These are phyloP conservation scores for Sternarchorhynchus goeldii DNA, from an alignment of 2,797 vertebrate genomes.

Conservation along the genomic window DNA sequence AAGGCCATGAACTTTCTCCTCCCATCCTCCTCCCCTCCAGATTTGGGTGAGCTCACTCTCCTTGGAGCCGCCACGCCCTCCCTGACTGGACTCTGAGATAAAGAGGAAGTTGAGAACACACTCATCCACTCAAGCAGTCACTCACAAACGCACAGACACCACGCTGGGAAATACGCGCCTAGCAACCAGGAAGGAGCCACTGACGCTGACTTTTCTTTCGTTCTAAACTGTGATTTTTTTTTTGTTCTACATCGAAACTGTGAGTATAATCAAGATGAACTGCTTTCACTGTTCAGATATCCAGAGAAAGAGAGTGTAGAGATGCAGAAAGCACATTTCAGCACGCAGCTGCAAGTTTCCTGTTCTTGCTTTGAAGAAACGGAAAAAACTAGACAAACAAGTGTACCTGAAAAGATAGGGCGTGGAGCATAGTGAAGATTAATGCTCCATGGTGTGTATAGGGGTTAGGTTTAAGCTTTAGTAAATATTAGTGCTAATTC, in stretches of 20 bases:
- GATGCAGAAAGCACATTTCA: too few species aligned
- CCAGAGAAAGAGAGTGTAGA: too few species aligned
- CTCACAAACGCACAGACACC: slow-evolving; percentile 1
- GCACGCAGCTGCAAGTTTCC: too few species aligned
- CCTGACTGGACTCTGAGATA: slow-evolving; percentile 49
- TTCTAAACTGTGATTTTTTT: neutral
- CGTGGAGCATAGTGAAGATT: too few species aligned
- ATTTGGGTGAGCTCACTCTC: slow-evolving; percentile 39
- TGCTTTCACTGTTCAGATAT: neutral
- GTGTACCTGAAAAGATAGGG: too few species aligned
- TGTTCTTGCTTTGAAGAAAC: too few species aligned
- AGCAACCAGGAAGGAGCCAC: slow-evolving; percentile 21
- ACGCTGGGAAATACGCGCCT: neutral
- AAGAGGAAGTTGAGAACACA: slow-evolving; percentile 36
- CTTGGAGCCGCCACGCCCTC: slow-evolving; percentile 32
- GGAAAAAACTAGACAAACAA: too few species aligned
- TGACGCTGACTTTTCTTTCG: neutral
- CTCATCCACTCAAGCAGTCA: slow-evolving; percentile 6
- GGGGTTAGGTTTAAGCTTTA: too few species aligned
- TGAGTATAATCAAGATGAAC: slow-evolving; percentile 7
- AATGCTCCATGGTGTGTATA: too few species aligned
- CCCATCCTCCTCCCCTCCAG: slow-evolving; percentile 26
- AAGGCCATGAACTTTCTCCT: slow-evolving; percentile 20
- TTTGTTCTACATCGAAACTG: slow-evolving; percentile 13
- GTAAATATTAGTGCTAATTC: too few species aligned